Evolutionary conservation across 2,888 invertebrate genomes (phyloP), one percentile per base, ranked within the genome.

Genomic region (Eulithis prunata): DNA sequence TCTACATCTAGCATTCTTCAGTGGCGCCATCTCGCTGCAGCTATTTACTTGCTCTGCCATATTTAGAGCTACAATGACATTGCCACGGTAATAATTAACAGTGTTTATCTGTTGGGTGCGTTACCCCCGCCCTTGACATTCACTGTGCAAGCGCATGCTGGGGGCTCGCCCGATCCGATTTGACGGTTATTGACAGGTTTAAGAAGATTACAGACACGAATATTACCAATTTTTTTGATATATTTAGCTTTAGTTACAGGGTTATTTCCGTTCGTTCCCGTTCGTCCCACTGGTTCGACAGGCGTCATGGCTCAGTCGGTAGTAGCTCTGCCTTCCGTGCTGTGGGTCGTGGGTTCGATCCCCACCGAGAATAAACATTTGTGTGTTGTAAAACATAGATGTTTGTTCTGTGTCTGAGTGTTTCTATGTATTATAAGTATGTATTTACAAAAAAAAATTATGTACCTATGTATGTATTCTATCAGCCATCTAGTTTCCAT

Each of bases 91-190:
- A 59, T 63, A 47, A 67, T 63, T 63, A 67, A 55, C 56, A 53
- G 47, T 63, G 53, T 67, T 67, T 67, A 63, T 63, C 43, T 59
- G 32, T 54, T 28, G 13, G 38, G 67, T 52, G 45, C 65, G 62
- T 57, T 62, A 66, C 58, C 49, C 64, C 32, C 74, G 80, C 76
- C 82, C 82, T 82, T 82, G 82, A 74, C 82, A 82, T 81, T 82
- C 79, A 75, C 49, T 53, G 63, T 47, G 63, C 63, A 0, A 21
- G 61, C 68, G 66, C 67, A 57, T 45, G 54, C 69, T 67, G 76
- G 75, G 73, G 78, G 78, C 82, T 78, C 75, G 80, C 38, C 78
- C 64, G 64, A 52, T 52, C 66, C 62, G 69, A 69, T 71, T 71
- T 68, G 64, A 68, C 56, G 58, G 58, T 56, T 66, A 62, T 41